Evolutionary conservation across 1,140 invertebrate genomes (phyloP).

Genomic region (Papilio aristodemus): DNA sequence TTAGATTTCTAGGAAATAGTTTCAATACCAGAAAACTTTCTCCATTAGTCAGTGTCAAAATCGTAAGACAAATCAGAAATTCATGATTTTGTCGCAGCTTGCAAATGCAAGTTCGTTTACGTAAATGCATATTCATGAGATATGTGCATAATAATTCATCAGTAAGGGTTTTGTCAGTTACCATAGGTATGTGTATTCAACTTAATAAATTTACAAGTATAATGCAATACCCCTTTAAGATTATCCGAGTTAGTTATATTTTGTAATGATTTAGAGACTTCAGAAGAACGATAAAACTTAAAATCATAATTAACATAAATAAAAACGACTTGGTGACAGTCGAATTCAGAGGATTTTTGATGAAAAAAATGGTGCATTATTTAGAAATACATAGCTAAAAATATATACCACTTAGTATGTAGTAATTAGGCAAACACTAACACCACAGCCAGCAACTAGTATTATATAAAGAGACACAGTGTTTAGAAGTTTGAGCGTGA

Average conservation of each 20-base stretch:
- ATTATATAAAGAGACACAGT: constrained; percentile 4
- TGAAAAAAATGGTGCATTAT: too few species aligned
- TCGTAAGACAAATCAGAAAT: constrained; percentile 1
- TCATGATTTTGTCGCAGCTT: constrained; percentile 13
- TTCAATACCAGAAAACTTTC: not conserved
- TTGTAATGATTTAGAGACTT: too few species aligned
- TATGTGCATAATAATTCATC: constrained; percentile 12
- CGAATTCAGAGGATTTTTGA: too few species aligned
- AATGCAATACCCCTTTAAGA: too few species aligned
- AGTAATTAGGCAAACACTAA: not conserved
- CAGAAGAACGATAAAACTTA: too few species aligned
- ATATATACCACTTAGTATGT: not conserved
- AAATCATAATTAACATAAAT: too few species aligned
- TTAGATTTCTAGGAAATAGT: too few species aligned
- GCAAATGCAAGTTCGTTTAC: constrained; percentile 6
- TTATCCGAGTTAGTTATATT: too few species aligned
- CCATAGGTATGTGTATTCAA: not conserved
- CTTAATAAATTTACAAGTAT: not conserved
- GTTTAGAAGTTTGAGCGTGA: constrained; percentile 18
- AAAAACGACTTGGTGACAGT: too few species aligned
- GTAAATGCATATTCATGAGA: constrained; percentile 3
- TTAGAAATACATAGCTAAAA: too few species aligned
- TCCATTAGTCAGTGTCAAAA: not conserved
- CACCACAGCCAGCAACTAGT: not conserved
- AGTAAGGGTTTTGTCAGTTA: not conserved